Conservation (phyloP, 1,140 invertebrate species). For the Drosophila ficusphila region DNA sequence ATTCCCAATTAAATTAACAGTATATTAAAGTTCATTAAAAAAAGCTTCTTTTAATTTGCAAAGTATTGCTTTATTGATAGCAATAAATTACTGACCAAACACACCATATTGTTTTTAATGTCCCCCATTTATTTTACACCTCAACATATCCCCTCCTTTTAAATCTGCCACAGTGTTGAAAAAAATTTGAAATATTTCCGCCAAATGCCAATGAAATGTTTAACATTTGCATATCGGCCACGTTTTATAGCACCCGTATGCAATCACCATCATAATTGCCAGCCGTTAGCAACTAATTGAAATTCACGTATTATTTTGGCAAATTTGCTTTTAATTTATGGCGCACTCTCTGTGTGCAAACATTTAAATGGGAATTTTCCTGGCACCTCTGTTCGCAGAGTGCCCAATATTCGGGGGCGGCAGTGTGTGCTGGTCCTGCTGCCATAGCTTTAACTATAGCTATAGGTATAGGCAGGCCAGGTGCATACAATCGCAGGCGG, state of each 20-base stretch:
- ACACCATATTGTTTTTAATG: not conserved
- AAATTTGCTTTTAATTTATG: conserved; percentile 53
- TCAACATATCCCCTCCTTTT: not conserved
- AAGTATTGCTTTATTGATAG: not conserved
- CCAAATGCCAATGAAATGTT: conserved; percentile 14
- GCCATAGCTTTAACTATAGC: conserved; percentile 8
- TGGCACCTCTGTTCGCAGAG: not conserved
- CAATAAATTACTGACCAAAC: not conserved
- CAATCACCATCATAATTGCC: conserved; percentile 49
- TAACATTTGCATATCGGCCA: conserved; percentile 27
- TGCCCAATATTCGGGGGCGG: conserved; percentile 36
- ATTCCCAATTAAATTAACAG: too few relatives aligned
- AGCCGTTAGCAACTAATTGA: conserved; percentile 49
- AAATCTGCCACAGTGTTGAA: conserved; percentile 7
- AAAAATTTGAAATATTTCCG: conserved; percentile 11
- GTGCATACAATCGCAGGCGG: conserved; percentile 46
- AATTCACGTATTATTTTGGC: conserved; percentile 50
- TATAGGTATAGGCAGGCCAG: conserved; percentile 24
- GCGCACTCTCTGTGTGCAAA: conserved; percentile 8
- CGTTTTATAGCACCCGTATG: conserved; percentile 26
- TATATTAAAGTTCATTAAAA: too few relatives aligned
- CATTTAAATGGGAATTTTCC: conserved; percentile 20
- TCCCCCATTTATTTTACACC: not conserved
- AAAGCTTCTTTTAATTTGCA: too few relatives aligned
- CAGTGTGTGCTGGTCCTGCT: conserved; percentile 32